Evolutionary conservation across 2,113 vertebrate species (phyloP).

Genomic region (Pachypanchax playfairii): DNA sequence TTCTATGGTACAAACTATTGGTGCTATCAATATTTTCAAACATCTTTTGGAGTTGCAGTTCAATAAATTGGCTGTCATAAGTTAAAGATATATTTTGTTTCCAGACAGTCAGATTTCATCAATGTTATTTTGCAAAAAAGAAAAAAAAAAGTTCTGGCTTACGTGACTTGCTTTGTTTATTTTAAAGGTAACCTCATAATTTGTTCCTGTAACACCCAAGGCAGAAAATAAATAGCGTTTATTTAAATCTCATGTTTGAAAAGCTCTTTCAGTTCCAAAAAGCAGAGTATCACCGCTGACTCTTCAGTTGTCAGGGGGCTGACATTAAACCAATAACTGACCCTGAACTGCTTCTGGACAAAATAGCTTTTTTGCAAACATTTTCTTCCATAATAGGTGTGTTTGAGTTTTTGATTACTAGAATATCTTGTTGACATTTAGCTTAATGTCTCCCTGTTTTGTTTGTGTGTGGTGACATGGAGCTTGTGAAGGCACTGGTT

Average conservation of each 20-base stretch:
- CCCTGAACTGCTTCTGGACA: conserved; percentile 50
- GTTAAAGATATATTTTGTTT: conserved; percentile 70
- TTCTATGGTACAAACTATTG: conserved; percentile 67
- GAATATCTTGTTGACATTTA: conserved; percentile 62
- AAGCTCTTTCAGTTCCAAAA: conserved; percentile 22
- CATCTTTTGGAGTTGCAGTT: conserved; percentile 84
- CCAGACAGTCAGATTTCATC: conserved; percentile 73
- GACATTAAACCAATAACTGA: conserved; percentile 59
- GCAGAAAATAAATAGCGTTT: conserved; percentile 28
- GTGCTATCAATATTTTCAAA: conserved; percentile 75
- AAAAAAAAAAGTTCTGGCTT: conserved; percentile 69
- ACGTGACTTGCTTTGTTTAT: conserved; percentile 79
- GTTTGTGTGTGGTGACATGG: conserved; percentile 29
- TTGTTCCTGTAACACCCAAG: conserved; percentile 42
- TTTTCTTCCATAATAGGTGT: conserved; percentile 38
- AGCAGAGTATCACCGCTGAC: conserved; percentile 15
- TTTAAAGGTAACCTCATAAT: conserved; percentile 47
- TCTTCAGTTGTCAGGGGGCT: conserved; percentile 35
- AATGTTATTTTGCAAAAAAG: conserved; percentile 17
- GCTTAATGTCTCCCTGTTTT: conserved; percentile 53
- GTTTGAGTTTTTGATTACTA: conserved; percentile 32
- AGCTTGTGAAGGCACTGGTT: conserved; percentile 59
- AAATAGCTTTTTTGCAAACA: no score
- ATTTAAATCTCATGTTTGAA: conserved; percentile 29
- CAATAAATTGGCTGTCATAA: conserved; percentile 78